A percentile compares a stretch with the other conserved stretches of the same genome.
Evolutionary conservation across 30 jellyfish, hydroid and myxozoan species (phyloP).

Genomic region (Pelagia noctiluca): DNA sequence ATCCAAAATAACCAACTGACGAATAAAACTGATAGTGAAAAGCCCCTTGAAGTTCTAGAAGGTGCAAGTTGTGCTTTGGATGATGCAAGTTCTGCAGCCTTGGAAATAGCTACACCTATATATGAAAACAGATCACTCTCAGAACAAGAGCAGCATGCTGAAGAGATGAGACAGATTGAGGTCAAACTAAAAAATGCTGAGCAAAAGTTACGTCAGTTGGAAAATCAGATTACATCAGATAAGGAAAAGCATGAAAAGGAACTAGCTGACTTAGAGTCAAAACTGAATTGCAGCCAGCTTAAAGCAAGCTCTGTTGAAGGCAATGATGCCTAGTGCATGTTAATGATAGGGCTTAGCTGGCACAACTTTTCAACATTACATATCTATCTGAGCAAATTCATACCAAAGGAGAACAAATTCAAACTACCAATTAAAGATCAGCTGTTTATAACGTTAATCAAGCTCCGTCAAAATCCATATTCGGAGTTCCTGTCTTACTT

Average conservation of each 20-base stretch:
- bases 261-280: constrained; percentile 18
- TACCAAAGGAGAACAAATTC: neutral
- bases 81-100: constrained; percentile 4
- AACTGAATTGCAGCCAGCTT: constrained; percentile 5
- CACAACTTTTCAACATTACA: neutral
- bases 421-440: constrained; percentile 36
- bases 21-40: neutral
- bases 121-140: neutral
- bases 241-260: constrained; percentile 14
- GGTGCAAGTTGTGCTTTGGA: constrained; percentile 6
- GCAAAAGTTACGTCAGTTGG: constrained; percentile 1
- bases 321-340: constrained; percentile 16
- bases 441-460: constrained; percentile 40
- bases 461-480: constrained; percentile 31
- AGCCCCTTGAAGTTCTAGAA: neutral
- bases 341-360: constrained; percentile 31
- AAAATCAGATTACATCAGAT: neutral
- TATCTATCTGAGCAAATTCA: neutral
- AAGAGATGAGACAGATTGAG: constrained; percentile 5
- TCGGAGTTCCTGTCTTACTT: constrained; percentile 36
- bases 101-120: neutral
- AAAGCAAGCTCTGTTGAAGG: constrained; percentile 24
- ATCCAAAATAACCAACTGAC: constrained; percentile 8
- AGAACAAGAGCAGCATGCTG: constrained; percentile 7
- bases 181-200: constrained; percentile 10